Percentiles rank a stretch among this genome's conserved stretches.
These are phyloP conservation scores for Sebastes iracundus DNA, from an alignment of 2,797 vertebrate species.

Conservation along the genomic window DNA sequence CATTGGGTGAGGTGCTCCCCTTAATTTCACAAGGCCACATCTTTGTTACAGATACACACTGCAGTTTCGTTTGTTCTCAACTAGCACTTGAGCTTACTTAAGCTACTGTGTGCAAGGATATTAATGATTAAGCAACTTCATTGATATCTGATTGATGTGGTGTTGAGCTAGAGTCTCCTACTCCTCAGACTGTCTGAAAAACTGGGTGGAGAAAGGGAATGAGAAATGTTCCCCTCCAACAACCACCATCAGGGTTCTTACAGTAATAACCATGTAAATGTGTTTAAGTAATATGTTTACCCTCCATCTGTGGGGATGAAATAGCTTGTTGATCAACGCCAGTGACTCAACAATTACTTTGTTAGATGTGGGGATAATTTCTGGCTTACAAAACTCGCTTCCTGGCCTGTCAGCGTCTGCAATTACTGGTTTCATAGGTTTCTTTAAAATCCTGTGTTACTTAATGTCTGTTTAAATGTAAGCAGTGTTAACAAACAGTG, in stretches of 20 bases:
- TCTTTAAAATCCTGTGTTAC: neutral
- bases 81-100: neutral
- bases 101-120: conserved; percentile 6
- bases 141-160: neutral
- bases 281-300: neutral
- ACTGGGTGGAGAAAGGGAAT: neutral
- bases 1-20: neutral
- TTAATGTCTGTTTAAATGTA: neutral
- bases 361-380: accelerated
- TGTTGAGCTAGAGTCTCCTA: neutral
- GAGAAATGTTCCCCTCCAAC: neutral
- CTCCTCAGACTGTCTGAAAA: conserved; percentile 4
- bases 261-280: neutral
- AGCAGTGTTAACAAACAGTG: neutral
- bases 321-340: conserved; percentile 15
- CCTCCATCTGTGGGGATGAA: neutral
- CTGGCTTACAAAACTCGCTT: neutral
- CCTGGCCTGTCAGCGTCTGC: neutral
- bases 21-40: conserved; percentile 3
- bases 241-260: no score
- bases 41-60: neutral
- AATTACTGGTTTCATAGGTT: neutral
- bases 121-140: conserved; percentile 16
- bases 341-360: conserved; percentile 9
- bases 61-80: neutral